These are phyloP conservation scores for Dasypus novemcinctus DNA, from an alignment of 2,113 vertebrate genomes.

Conservation along the genomic window DNA sequence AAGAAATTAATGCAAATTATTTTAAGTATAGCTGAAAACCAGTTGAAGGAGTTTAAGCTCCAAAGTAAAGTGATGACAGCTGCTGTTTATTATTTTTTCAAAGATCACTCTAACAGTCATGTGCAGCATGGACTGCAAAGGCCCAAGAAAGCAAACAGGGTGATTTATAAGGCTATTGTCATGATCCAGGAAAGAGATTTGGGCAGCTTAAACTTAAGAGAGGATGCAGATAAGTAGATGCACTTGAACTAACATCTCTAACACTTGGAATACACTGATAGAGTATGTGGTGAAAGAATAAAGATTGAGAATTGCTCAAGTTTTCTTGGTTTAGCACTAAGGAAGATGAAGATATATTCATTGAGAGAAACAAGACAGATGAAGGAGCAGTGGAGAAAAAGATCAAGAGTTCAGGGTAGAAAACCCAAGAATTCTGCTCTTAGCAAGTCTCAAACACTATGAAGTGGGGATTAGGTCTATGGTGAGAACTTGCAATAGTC, in stretches of 20 bases:
- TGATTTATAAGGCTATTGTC: background rate
- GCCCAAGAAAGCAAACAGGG: background rate
- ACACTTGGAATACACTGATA: background rate
- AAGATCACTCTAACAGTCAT: background rate
- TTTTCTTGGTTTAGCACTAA: background rate
- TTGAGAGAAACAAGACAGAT: background rate
- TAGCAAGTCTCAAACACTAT: background rate
- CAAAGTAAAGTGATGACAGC: background rate
- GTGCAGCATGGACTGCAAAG: background rate
- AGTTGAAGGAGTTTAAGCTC: background rate
- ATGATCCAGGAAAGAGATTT: background rate
- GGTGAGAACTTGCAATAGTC: background rate
- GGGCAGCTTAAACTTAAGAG: background rate
- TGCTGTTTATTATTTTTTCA: background rate
- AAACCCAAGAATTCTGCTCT: background rate
- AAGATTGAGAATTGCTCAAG: background rate
- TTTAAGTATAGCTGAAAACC: background rate
- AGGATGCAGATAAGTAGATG: background rate
- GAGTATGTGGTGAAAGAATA: background rate
- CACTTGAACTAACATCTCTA: background rate
- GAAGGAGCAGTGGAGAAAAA: background rate
- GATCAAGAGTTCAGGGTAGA: background rate
- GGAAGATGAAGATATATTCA: background rate
- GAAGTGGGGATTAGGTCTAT: background rate
- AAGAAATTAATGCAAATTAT: background rate